Evolutionary conservation across 2,797 vertebrate species (phyloP), one percentile per base, ranked within the genome.

Genomic region (Girardinus metallicus): DNA sequence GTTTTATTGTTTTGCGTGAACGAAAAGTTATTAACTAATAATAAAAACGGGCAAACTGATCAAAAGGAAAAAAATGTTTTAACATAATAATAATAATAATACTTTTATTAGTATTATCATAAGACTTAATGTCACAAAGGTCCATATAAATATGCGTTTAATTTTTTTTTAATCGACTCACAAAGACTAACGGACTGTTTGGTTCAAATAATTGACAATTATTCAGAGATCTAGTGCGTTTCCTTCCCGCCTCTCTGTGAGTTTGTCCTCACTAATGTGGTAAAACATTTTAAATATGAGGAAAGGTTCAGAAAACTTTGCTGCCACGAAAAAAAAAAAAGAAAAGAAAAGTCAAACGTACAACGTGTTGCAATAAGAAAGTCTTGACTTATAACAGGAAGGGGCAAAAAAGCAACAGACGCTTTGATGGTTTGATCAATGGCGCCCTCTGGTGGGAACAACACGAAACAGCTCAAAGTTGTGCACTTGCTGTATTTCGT

Each of bases 371-470:
- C 21, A 18, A 9, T 51, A 51, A 23, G 21, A 51, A 51, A 23
- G 7, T 51, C 57, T 34, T 34, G 12, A 62, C 7, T 9, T 55
- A 26, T 11, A 57, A 57, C 4, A 60, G 44, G 44, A 15, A 15
- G 18, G 2, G 18, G 46, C 5, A 21, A 1, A 39, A 36, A 66
- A 34, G 18, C 44, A 39, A 15, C 44, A 15, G 36, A 7, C 46
- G 1, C 2, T n/a, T 10, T 26, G 21, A 87, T 89, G 11, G 26
- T 78, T 31, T 83, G 77, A 18, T 55, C 80, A 66, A 41, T 74
- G 47, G 47, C 89, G 76, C 86, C 90, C 88, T 84, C 94, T 88
- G 15, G 80, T 86, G 93, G 81, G 21, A 0, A 0, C 13, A 16
- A 60, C n/a, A 21, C 8, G 39, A 41, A 68, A 26, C 64, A 13